Evolutionary conservation across 2,797 vertebrate species (phyloP).

Genomic region (Eleutherodactylus coqui): DNA sequence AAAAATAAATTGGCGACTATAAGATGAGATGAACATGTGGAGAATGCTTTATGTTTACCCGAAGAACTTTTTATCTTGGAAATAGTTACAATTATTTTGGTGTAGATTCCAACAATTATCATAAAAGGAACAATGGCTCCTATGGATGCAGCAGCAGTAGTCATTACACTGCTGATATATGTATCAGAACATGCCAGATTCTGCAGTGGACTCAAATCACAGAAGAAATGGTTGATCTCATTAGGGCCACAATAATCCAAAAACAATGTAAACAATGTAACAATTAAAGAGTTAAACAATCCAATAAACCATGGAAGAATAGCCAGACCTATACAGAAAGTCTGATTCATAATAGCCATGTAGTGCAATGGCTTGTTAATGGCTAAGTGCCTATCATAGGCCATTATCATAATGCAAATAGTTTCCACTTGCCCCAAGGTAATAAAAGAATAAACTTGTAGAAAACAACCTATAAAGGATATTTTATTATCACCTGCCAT

Average conservation of each 20-base stretch:
- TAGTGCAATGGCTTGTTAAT: conserved; percentile 48
- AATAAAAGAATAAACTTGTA: conserved; percentile 11
- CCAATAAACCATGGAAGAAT: conserved; percentile 26
- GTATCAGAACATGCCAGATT: conserved; percentile 63
- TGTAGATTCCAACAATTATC: conserved; percentile 37
- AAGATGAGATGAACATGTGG: conserved; percentile 48
- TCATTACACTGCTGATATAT: neutral
- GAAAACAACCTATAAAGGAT: conserved; percentile 22
- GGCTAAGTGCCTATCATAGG: too few species aligned
- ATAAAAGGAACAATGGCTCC: conserved; percentile 30
- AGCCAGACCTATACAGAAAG: neutral
- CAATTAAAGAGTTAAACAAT: neutral
- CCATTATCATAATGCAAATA: conserved; percentile 25
- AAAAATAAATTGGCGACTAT: conserved; percentile 34
- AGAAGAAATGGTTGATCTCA: conserved; percentile 65
- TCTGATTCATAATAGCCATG: conserved; percentile 15
- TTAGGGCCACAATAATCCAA: conserved; percentile 65
- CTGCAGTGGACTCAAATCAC: conserved; percentile 64
- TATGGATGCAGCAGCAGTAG: neutral
- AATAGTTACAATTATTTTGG: conserved; percentile 5
- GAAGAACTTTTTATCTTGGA: conserved; percentile 15
- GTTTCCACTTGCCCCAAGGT: conserved; percentile 29
- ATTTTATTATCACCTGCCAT: neutral
- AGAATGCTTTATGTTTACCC: conserved; percentile 40
- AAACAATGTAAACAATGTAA: neutral